A percentile compares a stretch with the other conserved stretches of the same genome.
These are phyloP conservation scores for Lasioglossum figueresi DNA, from an alignment of 2,888 invertebrate species.

Conservation along the genomic window DNA sequence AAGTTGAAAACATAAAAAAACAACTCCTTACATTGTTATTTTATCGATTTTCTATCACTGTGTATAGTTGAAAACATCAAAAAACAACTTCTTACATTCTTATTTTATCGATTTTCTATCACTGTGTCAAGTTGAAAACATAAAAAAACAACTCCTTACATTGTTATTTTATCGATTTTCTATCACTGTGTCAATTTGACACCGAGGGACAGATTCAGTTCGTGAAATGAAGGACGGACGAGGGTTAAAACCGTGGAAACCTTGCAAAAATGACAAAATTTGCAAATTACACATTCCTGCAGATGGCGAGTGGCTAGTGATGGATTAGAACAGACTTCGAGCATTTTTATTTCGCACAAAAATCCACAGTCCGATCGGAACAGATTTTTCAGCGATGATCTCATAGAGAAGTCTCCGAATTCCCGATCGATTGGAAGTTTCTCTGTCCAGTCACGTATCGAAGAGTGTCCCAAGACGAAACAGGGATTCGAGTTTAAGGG, in stretches of 20 bases:
- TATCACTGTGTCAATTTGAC: no score
- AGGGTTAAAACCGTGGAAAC: neutral
- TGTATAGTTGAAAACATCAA: no score
- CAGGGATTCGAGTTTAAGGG: slow-evolving; percentile 61
- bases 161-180: no score
- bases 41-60: no score
- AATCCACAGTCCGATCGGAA: neutral
- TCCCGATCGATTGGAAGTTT: slow-evolving; percentile 37
- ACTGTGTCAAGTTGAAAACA: no score
- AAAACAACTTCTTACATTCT: no score
- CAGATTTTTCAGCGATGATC: neutral
- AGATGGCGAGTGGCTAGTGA: neutral
- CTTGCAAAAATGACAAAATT: neutral
- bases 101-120: no score
- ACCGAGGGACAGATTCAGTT: no score
- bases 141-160: no score
- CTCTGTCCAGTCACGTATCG: slow-evolving; percentile 60
- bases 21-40: no score
- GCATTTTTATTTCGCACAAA: neutral
- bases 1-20: no score
- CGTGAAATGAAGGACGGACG: no score
- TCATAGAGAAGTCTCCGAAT: neutral
- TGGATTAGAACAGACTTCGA: neutral
- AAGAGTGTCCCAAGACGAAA: slow-evolving; percentile 50
- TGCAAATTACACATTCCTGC: neutral